phyloP scores from a whole-genome alignment of 2,113 vertebrate genomes.

The Dasyornis broadbenti region DNA sequence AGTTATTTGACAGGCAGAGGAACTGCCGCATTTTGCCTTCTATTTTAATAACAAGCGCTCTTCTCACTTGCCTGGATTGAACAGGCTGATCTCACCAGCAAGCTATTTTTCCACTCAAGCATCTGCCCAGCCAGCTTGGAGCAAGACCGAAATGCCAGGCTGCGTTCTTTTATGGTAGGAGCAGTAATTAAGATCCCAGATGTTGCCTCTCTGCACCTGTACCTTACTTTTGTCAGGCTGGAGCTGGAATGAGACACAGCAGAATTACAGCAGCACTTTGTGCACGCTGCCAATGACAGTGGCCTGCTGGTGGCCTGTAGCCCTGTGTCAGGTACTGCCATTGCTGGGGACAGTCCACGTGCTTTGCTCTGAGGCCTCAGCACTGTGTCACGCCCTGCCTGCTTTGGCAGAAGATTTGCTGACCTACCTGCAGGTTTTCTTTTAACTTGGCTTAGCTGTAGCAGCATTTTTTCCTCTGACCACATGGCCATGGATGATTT shows the following conservation, averaged over 20 bases:
- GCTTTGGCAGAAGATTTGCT: background rate
- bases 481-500: background rate
- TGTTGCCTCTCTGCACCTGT: background rate
- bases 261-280: background rate
- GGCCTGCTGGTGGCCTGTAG: background rate
- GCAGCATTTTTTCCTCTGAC: background rate
- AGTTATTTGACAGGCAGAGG: background rate
- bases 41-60: background rate
- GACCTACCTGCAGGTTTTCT: background rate
- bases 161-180: background rate
- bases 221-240: background rate
- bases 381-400: background rate
- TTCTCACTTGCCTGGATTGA: background rate
- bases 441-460: background rate
- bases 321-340: background rate
- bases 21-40: background rate
- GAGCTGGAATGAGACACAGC: background rate
- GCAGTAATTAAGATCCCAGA: background rate
- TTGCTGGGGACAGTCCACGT: background rate
- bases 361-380: background rate
- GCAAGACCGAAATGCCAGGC: rapidly evolving
- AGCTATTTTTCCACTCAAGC: constrained; percentile 8
- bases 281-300: background rate
- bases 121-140: background rate
- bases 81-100: constrained; percentile 1